These are phyloP conservation scores for Acronicta psi DNA, from an alignment of 2,888 invertebrate species.

Conservation along the genomic window DNA sequence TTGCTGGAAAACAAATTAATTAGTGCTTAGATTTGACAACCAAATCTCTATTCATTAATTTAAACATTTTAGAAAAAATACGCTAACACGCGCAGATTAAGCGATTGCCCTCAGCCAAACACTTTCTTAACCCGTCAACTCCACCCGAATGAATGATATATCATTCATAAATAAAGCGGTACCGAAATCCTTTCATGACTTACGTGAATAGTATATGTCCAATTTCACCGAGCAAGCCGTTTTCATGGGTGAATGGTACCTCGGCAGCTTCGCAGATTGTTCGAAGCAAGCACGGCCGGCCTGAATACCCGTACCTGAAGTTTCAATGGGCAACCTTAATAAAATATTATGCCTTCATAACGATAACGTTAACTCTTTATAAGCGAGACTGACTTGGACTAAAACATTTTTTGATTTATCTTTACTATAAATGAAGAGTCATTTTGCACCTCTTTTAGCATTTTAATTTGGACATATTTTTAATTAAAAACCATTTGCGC, in stretches of 20 bases:
- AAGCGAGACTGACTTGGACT: constrained; percentile 39
- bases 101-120: constrained; percentile 42
- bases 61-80: constrained; percentile 36
- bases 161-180: constrained; percentile 56
- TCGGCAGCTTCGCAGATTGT: constrained; percentile 94
- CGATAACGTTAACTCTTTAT: constrained; percentile 58
- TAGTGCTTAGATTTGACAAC: too few species aligned
- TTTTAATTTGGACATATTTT: too few species aligned
- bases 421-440: constrained; percentile 10
- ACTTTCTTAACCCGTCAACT: constrained; percentile 46
- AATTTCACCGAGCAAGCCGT: constrained; percentile 93
- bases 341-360: constrained; percentile 63
- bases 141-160: constrained; percentile 49
- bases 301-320: constrained; percentile 90
- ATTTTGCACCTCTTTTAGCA: constrained; percentile 5
- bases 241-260: constrained; percentile 90
- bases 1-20: too few species aligned
- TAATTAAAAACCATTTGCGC: too few species aligned
- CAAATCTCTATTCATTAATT: constrained; percentile 34
- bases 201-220: constrained; percentile 93
- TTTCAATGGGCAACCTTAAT: constrained; percentile 63
- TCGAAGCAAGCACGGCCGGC: constrained; percentile 92
- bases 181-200: constrained; percentile 70
- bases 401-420: constrained; percentile 44
- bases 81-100: constrained; percentile 30